Base-by-base conservation (phyloP, 2,797 vertebrate genomes). In the Fistularia tabacaria region DNA sequence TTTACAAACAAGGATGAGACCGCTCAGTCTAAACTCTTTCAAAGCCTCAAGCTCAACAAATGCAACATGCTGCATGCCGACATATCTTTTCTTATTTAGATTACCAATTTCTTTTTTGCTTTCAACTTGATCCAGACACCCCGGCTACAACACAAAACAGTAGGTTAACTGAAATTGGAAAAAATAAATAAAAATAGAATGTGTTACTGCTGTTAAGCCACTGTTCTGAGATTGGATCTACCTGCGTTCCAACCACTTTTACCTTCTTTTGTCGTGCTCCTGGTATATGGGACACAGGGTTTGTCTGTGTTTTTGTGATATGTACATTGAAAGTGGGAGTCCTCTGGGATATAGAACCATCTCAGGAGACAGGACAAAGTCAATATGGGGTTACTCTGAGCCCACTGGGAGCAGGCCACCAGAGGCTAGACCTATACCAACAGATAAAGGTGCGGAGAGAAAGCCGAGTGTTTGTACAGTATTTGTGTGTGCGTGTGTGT, bases 341-440 rank as follows among this genome's bases (percentile, higher is more conserved):
- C 85, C 85, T 62, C 51, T 52, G 73, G 80, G 81, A 82, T 56
- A 72, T 25, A 0, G 63, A 59, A 79, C 72, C 74, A 25, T 85
- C 79, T 81, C 83, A 54, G 42, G 78, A 82, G 76, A 76, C 74
- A 64, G 74, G 73, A 76, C 61, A 80, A 79, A 86, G 79, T 86
- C 80, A 85, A 88, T 74, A 80, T 70, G 77, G 62, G 73, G 80
- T 79, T 80, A 73, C 64, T 73, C 46, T 15, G 52, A 44, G 56
- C 66, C 81, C 74, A 54, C 56, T 37, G 85, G 85, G 81, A 86
- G 66, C 69, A 59, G 72, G 73, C 77, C 80, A 79, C 79, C 64
- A 76, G 79, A 78, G 80, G 60, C 82, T 10, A 11, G 62, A 76
- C 51, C 64, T 62, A 51, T 39, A 61, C 54, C 8, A 37, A 69